Evolutionary conservation across 1,140 invertebrate genomes (phyloP).

Genomic region (Heliconius himera): DNA sequence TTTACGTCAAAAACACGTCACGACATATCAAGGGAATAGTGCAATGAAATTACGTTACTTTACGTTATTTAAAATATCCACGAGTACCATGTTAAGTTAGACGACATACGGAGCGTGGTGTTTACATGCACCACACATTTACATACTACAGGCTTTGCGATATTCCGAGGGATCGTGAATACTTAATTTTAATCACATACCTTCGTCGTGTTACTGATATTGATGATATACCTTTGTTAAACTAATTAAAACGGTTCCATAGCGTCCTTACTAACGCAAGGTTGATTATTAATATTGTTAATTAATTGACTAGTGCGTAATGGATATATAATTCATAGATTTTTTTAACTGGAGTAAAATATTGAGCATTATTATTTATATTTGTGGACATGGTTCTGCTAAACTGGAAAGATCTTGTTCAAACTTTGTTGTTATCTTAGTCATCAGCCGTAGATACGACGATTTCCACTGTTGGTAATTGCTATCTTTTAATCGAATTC

Average conservation of each 20-base stretch:
- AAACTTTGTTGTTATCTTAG: not conserved
- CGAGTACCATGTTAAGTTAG: slow-evolving; percentile 10
- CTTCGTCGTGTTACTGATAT: slow-evolving; percentile 24
- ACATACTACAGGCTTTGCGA: slow-evolving; percentile 41
- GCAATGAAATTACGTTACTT: not conserved
- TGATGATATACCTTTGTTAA: slow-evolving; percentile 24
- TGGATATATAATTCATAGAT: not conserved
- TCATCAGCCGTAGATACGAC: not conserved
- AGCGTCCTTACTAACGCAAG: not conserved
- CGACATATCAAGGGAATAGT: not conserved
- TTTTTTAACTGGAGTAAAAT: not conserved
- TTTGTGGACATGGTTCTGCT: not conserved
- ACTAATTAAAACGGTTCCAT: slow-evolving; percentile 12
- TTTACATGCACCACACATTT: slow-evolving; percentile 40
- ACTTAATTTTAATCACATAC: slow-evolving; percentile 47
- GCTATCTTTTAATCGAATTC: not conserved
- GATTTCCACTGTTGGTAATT: not conserved
- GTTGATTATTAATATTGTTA: not conserved
- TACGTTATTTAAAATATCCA: not conserved
- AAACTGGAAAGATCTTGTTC: not conserved
- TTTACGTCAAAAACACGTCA: not conserved
- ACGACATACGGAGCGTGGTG: slow-evolving; percentile 16
- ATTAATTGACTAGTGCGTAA: not conserved
- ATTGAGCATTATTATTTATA: not conserved
- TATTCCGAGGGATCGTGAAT: slow-evolving; percentile 45